A percentile compares a stretch with the other conserved stretches of the same genome.
phyloP scores from a whole-genome alignment of 2,797 vertebrate species.

The Gastrophryne carolinensis region DNA sequence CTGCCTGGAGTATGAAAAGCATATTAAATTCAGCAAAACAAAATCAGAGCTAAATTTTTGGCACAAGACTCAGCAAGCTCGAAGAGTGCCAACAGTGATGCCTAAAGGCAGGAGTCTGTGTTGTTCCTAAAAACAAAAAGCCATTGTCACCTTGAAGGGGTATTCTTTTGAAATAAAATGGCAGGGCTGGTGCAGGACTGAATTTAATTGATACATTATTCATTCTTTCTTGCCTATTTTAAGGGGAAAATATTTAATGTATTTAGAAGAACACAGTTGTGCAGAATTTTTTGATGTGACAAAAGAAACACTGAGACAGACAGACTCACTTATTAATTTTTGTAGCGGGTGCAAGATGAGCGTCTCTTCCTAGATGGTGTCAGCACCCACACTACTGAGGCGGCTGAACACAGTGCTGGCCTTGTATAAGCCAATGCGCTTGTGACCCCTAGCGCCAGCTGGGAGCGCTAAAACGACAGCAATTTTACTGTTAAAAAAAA shows the following conservation, averaged over 20 bases:
- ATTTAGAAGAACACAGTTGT: slow-evolving; percentile 26
- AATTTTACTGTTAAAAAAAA: no score
- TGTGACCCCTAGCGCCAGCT: no score
- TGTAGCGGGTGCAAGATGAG: no score
- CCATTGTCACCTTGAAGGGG: slow-evolving; percentile 51
- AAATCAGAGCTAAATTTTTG: slow-evolving; percentile 71
- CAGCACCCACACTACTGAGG: no score
- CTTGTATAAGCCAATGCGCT: no score
- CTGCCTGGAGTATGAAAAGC: slow-evolving; percentile 40
- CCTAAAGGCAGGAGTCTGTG: slow-evolving; percentile 57
- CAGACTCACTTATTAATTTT: no score
- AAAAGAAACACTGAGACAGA: no score
- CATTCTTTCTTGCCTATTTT: slow-evolving; percentile 32
- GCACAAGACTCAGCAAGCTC: slow-evolving; percentile 64
- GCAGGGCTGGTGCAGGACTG: slow-evolving; percentile 33
- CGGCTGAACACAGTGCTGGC: no score
- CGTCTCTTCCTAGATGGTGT: no score
- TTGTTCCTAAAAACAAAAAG: slow-evolving; percentile 51
- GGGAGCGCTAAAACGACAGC: no score
- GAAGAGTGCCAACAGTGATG: slow-evolving; percentile 69
- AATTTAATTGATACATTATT: slow-evolving; percentile 51
- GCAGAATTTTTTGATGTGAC: slow-evolving; percentile 12
- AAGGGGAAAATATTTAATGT: slow-evolving; percentile 22
- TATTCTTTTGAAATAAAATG: slow-evolving; percentile 49
- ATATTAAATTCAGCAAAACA: slow-evolving; percentile 64